Conservation (phyloP, 2,113 vertebrate genomes). For the Melierax canorus region DNA sequence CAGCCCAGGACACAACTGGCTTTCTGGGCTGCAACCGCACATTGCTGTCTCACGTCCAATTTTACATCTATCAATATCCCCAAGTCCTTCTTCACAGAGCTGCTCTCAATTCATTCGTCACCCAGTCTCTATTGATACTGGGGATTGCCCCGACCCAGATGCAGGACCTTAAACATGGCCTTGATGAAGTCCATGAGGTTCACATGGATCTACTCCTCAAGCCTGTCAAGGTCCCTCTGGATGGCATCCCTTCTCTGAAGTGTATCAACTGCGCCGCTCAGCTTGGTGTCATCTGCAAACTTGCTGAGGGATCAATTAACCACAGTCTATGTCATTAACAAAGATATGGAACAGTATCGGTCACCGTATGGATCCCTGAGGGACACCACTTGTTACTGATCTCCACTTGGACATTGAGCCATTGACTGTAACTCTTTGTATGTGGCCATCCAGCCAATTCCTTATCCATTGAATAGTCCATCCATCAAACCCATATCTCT, state of each 20-base stretch:
- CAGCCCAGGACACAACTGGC: background rate
- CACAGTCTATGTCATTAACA: background rate
- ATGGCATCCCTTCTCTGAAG: background rate
- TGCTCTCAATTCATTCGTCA: background rate
- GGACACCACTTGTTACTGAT: background rate
- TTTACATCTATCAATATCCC: background rate
- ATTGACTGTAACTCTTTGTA: background rate
- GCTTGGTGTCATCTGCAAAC: background rate
- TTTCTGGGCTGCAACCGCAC: background rate
- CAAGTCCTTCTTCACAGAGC: background rate
- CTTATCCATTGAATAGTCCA: background rate
- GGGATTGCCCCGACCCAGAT: fast-evolving
- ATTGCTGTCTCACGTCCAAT: background rate
- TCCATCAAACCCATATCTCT: background rate
- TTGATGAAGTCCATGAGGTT: background rate
- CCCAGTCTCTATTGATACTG: background rate
- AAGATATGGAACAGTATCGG: background rate
- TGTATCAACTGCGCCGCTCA: background rate
- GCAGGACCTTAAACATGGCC: background rate
- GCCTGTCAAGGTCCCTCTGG: background rate
- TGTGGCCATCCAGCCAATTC: background rate
- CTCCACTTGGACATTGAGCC: background rate
- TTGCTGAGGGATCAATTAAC: background rate
- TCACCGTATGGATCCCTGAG: background rate
- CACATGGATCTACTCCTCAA: background rate